Percentiles rank a stretch among this genome's conserved stretches.
Conservation (phyloP, 1,140 invertebrate genomes). For the Drosophila subpulchrella region DNA sequence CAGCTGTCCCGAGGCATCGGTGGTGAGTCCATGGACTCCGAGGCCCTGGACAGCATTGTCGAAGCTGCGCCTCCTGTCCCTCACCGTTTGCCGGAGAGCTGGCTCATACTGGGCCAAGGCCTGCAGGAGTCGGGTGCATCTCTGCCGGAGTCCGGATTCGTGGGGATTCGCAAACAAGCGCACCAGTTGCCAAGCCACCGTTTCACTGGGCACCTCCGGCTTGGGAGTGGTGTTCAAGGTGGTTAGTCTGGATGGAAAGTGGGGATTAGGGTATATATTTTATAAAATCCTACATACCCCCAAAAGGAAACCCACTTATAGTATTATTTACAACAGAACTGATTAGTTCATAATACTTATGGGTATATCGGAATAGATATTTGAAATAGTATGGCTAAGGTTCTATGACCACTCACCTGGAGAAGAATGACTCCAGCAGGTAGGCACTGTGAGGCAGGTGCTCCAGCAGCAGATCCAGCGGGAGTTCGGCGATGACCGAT, state of each 20-base stretch:
- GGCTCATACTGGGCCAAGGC: slow-evolving; percentile 86
- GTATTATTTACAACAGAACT: too few species aligned
- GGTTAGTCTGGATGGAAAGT: slow-evolving; percentile 84
- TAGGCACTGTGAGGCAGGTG: slow-evolving; percentile 93
- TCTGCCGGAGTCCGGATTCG: slow-evolving; percentile 86
- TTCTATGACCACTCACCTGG: slow-evolving; percentile 85
- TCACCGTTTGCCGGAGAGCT: slow-evolving; percentile 86
- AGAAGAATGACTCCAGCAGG: slow-evolving; percentile 93
- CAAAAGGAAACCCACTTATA: too few species aligned
- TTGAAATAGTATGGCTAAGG: neutral
- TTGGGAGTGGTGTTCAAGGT: slow-evolving; percentile 86
- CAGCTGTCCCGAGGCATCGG: slow-evolving; percentile 86
- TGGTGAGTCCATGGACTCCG: slow-evolving; percentile 94
- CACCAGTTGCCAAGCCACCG: slow-evolving; percentile 92
- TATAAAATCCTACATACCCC: too few species aligned
- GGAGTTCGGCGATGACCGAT: slow-evolving; percentile 90
- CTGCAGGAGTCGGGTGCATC: slow-evolving; percentile 86
- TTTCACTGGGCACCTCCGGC: slow-evolving; percentile 89
- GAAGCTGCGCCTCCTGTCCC: slow-evolving; percentile 89
- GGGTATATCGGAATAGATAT: too few species aligned
- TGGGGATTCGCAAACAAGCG: slow-evolving; percentile 90
- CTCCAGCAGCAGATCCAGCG: slow-evolving; percentile 94
- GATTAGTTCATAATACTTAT: too few species aligned
- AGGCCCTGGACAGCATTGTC: slow-evolving; percentile 94
- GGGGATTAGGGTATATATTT: neutral